phyloP scores from a whole-genome alignment of 1,140 invertebrate genomes.

The Latrodectus geometricus region DNA sequence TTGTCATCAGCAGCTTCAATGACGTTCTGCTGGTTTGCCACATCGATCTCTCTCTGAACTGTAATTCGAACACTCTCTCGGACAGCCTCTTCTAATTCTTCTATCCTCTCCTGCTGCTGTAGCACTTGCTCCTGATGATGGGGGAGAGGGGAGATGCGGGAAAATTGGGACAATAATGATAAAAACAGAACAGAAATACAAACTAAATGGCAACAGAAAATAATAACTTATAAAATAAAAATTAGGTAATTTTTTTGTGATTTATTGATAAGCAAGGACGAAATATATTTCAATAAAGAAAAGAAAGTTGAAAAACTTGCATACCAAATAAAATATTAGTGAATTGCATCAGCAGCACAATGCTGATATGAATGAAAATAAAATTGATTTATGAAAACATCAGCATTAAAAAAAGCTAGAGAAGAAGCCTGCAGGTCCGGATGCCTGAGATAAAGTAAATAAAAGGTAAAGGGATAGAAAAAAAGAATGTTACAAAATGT shows the following conservation, averaged over 20 bases:
- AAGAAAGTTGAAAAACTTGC: not conserved
- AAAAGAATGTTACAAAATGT: conserved; percentile 63
- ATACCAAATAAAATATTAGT: conserved; percentile 23
- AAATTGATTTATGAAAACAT: conserved; percentile 51
- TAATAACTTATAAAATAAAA: not conserved
- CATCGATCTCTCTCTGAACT: conserved; percentile 72
- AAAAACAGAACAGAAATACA: conserved; percentile 27
- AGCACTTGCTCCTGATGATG: conserved; percentile 69
- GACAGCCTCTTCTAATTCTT: conserved; percentile 84
- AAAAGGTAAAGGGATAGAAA: conserved; percentile 61
- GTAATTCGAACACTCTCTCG: conserved; percentile 73
- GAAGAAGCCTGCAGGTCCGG: conserved; percentile 69
- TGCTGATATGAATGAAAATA: conserved; percentile 43
- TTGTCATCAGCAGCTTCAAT: conserved; percentile 74
- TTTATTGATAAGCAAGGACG: not conserved
- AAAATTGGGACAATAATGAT: conserved; percentile 11
- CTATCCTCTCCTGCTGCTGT: conserved; percentile 74
- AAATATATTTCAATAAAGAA: not conserved
- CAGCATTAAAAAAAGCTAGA: conserved; percentile 69
- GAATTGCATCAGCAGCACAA: conserved; percentile 14
- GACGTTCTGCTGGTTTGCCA: conserved; percentile 74
- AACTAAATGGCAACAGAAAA: conserved; percentile 9
- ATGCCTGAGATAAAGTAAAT: conserved; percentile 63
- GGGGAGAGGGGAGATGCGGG: not conserved
- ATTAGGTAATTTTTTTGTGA: not conserved